Evolutionary conservation across 53 echinoderm and acorn worm genomes (phyloP).

Genomic region (Temnopleurus reevesii): DNA sequence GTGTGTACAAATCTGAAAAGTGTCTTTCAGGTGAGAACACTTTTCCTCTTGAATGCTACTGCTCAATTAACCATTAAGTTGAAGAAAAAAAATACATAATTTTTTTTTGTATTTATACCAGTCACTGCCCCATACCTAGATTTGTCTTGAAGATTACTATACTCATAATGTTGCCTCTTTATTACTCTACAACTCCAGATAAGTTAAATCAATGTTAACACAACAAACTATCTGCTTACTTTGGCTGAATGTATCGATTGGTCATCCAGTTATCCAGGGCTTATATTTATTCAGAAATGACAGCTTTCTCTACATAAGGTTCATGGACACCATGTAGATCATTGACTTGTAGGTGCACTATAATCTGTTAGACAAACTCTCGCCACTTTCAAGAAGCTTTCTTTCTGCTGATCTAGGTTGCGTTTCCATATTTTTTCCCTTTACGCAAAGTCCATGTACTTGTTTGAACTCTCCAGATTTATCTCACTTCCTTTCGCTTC

Average conservation of each 20-base stretch:
- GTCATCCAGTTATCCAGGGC: background rate
- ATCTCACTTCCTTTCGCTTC: conserved; percentile 28
- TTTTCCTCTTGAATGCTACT: no score
- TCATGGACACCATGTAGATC: background rate
- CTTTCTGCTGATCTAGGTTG: conserved; percentile 30
- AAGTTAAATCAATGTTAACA: background rate
- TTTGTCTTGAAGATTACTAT: background rate
- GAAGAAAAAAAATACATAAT: no score
- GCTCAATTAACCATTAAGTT: no score
- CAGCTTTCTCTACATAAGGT: background rate
- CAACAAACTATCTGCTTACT: background rate
- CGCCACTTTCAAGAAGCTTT: background rate
- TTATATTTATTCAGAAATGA: background rate
- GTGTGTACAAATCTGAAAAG: no score
- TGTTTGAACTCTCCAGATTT: conserved; percentile 7
- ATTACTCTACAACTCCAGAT: background rate
- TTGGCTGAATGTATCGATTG: background rate
- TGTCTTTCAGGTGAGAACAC: no score
- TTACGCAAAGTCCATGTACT: background rate
- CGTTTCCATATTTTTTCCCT: conserved; percentile 37
- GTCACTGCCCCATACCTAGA: no score
- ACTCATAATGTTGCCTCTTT: background rate
- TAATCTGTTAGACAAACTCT: conserved; percentile 50
- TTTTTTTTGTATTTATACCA: no score
- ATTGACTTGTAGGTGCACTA: conserved; percentile 40